phyloP scores from a whole-genome alignment of 2,888 invertebrate species.

The Nemapogon koenigi region DNA sequence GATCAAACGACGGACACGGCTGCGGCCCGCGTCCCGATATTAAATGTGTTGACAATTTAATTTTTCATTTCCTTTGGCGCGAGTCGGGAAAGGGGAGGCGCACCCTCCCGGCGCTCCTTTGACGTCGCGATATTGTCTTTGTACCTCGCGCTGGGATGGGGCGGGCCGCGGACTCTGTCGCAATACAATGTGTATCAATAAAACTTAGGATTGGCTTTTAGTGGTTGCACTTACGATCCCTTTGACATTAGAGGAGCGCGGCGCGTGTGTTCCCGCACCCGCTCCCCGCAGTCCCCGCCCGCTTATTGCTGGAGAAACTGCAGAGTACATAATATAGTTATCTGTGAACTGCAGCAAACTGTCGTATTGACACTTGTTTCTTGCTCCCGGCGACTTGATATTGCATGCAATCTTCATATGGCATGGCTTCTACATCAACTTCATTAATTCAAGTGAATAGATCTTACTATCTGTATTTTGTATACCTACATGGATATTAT shows the following conservation, averaged over 20 bases:
- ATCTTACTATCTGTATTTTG: no score
- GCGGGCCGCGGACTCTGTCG: constrained; percentile 55
- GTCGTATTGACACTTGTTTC: no score
- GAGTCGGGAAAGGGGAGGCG: constrained; percentile 25
- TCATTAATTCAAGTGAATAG: no score
- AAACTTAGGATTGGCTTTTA: constrained; percentile 67
- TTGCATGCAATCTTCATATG: no score
- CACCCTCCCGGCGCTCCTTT: constrained; percentile 45
- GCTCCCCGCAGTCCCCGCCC: not conserved
- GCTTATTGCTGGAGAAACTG: no score
- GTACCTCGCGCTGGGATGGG: constrained; percentile 57
- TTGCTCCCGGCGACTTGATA: no score
- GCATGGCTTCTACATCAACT: no score
- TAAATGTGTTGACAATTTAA: constrained; percentile 67
- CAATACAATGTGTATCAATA: constrained; percentile 67
- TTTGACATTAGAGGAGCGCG: constrained; percentile 58
- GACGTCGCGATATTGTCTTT: constrained; percentile 67
- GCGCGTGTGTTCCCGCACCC: not conserved
- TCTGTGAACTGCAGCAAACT: no score
- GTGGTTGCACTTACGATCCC: constrained; percentile 67
- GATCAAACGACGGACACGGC: constrained; percentile 55
- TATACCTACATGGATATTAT: no score
- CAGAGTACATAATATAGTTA: no score
- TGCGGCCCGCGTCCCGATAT: constrained; percentile 38
- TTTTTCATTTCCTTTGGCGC: constrained; percentile 62